These are phyloP conservation scores for Phortica variegata DNA, from an alignment of 1,140 invertebrate species.

Conservation along the genomic window DNA sequence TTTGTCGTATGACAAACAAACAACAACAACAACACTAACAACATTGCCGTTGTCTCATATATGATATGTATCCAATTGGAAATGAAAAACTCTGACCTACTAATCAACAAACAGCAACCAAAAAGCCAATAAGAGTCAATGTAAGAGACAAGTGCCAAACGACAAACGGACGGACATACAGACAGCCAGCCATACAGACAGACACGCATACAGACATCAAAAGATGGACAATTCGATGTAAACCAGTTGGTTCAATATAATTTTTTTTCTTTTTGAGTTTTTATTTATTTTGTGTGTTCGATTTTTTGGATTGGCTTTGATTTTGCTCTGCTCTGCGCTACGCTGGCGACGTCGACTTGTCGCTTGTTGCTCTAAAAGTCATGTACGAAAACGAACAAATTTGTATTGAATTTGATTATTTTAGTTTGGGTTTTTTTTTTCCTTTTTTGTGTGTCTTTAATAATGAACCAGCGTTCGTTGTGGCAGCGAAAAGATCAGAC, in stretches of 20 bases:
- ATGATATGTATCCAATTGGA: constrained; percentile 52
- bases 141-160: constrained; percentile 21
- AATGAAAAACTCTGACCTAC: constrained; percentile 54
- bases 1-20: too few relatives aligned
- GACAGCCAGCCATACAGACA: constrained; percentile 42
- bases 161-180: constrained; percentile 22
- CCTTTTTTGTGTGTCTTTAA: too few relatives aligned
- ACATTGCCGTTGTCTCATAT: too few relatives aligned
- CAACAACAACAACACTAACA: too few relatives aligned
- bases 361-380: too few relatives aligned
- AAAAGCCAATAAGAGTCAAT: constrained; percentile 52
- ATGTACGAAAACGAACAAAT: too few relatives aligned
- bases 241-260: constrained; percentile 47
- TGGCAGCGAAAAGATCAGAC: constrained; percentile 13
- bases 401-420: constrained; percentile 52
- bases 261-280: constrained; percentile 33
- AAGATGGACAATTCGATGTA: constrained; percentile 54
- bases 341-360: too few relatives aligned
- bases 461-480: too few relatives aligned
- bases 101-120: constrained; percentile 52
- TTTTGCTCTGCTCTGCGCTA: too few relatives aligned
- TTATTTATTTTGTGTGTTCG: too few relatives aligned
- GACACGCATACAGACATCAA: too few relatives aligned
- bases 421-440: constrained; percentile 29
- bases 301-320: too few relatives aligned